Evolutionary conservation across 1,140 invertebrate genomes (phyloP).

Genomic region (Drosophila mojavensis): DNA sequence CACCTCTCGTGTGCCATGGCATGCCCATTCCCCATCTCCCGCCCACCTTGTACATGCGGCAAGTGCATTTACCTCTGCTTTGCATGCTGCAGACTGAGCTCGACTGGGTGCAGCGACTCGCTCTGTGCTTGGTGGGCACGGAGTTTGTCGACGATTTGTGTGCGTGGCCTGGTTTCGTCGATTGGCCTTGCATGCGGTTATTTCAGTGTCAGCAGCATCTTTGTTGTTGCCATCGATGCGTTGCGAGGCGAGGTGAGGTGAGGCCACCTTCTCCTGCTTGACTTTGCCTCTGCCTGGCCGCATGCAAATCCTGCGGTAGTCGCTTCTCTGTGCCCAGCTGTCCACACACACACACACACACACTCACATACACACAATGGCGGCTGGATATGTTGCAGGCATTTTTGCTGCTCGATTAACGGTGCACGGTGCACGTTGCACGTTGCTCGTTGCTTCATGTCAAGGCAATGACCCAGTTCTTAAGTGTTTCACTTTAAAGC

Average conservation of each 20-base stretch:
- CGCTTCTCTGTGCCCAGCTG: neutral
- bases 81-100: neutral
- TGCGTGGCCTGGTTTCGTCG: conserved; percentile 77
- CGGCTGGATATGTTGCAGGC: conserved; percentile 2
- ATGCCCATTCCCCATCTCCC: neutral
- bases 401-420: conserved; percentile 16
- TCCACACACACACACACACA: conserved; percentile 3
- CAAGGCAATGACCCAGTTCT: neutral
- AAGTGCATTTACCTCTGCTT: conserved; percentile 71
- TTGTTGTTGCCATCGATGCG: conserved; percentile 42
- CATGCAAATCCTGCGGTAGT: conserved; percentile 30
- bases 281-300: conserved; percentile 20
- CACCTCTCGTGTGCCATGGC: neutral
- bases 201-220: conserved; percentile 79
- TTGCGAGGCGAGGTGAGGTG: too few relatives aligned
- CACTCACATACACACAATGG: neutral
- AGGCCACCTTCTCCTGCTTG: conserved; percentile 17
- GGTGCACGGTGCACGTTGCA: neutral
- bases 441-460: neutral
- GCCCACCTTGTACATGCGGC: neutral
- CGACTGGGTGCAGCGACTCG: conserved; percentile 36
- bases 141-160: conserved; percentile 56
- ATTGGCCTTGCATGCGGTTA: conserved; percentile 69
- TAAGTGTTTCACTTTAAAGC: neutral
- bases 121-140: conserved; percentile 25